Percentiles rank a stretch among this genome's conserved stretches.
phyloP scores from a whole-genome alignment of 92 coral and sea anemone species.

The Bergia sp. region DNA sequence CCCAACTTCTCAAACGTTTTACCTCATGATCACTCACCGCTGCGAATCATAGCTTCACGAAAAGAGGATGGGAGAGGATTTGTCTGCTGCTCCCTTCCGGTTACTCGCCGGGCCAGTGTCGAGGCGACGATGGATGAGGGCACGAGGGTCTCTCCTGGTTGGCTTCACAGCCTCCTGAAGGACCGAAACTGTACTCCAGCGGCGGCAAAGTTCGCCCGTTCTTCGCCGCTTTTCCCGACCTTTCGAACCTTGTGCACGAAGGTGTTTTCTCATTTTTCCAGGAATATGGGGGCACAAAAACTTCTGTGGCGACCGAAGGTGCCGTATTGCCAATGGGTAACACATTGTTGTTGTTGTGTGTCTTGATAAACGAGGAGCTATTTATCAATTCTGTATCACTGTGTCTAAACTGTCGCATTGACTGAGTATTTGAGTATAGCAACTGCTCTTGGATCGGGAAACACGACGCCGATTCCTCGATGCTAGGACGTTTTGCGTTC shows the following conservation, averaged over 20 bases:
- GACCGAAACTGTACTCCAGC: slow-evolving; percentile 52
- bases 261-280: slow-evolving; percentile 60
- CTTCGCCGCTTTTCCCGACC: slow-evolving; percentile 49
- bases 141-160: slow-evolving; percentile 57
- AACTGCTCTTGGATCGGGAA: slow-evolving; percentile 40
- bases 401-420: neutral
- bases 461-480: slow-evolving; percentile 23
- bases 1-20: neutral
- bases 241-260: slow-evolving; percentile 53
- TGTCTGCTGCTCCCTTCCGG: slow-evolving; percentile 11
- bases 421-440: neutral
- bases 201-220: slow-evolving; percentile 77
- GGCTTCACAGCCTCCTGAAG: slow-evolving; percentile 32
- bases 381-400: slow-evolving; percentile 44
- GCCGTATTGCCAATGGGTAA: neutral
- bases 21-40: neutral
- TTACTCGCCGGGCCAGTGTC: slow-evolving; percentile 23
- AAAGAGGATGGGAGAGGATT: no score
- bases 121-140: slow-evolving; percentile 74
- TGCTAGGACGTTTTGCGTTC: neutral
- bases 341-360: slow-evolving; percentile 18
- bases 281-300: slow-evolving; percentile 55
- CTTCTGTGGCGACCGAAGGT: neutral
- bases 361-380: slow-evolving; percentile 52
- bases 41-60: neutral